Percentiles rank a stretch among this genome's conserved stretches.
phyloP scores from a whole-genome alignment of 1,140 invertebrate species.

The Drosophila takahashii region DNA sequence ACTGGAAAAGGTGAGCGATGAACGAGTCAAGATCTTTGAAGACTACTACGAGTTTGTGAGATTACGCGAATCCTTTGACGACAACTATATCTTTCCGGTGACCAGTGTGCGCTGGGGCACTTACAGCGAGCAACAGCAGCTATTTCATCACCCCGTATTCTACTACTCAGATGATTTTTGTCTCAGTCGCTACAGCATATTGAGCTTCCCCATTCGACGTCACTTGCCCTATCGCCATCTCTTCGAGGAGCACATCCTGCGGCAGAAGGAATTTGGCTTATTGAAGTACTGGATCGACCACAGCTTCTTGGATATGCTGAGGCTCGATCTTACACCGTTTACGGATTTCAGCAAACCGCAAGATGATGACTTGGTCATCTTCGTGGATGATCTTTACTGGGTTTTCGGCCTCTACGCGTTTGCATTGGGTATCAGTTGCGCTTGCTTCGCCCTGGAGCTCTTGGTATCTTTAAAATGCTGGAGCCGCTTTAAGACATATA shows the following conservation, averaged over 20 bases:
- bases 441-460: slow-evolving; percentile 40
- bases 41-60: not conserved
- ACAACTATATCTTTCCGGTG: slow-evolving; percentile 42
- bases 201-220: slow-evolving; percentile 33
- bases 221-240: slow-evolving; percentile 55
- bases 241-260: slow-evolving; percentile 53
- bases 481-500: not conserved
- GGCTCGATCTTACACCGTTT: not conserved
- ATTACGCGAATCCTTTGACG: slow-evolving; percentile 51
- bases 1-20: not conserved
- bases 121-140: slow-evolving; percentile 52
- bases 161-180: slow-evolving; percentile 57
- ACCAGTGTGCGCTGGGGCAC: slow-evolving; percentile 37
- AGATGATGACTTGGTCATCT: not conserved
- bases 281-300: slow-evolving; percentile 27
- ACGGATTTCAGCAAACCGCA: slow-evolving; percentile 32
- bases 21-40: not conserved
- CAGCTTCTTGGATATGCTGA: slow-evolving; percentile 56
- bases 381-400: slow-evolving; percentile 40
- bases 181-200: slow-evolving; percentile 12
- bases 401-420: slow-evolving; percentile 32
- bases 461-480: not conserved
- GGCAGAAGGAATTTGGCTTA: slow-evolving; percentile 51
- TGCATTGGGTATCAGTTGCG: slow-evolving; percentile 12
- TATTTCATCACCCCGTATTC: slow-evolving; percentile 41